Base-by-base conservation (phyloP, 2,888 invertebrate species). In the Trichopria drosophilae region DNA sequence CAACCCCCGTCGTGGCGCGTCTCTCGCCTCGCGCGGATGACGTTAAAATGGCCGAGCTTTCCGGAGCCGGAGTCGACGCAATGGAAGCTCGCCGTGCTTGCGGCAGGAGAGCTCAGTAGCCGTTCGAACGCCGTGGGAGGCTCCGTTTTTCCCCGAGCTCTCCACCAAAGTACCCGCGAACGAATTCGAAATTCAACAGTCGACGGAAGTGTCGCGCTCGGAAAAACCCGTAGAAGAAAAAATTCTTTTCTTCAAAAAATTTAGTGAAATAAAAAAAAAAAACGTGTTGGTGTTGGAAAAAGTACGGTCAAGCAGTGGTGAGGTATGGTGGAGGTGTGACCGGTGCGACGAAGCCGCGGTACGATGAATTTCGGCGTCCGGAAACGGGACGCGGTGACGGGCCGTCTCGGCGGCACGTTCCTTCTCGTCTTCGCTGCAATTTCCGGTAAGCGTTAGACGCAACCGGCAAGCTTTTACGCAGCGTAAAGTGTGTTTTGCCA, bases 91-190 rank as follows among this genome's bases (percentile, higher is more conserved):
- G 59, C 24, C 59, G 68, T 65, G 66, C 72, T 74, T 71, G 71
- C 73, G 69, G 70, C 69, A 70, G 12, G 28, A 67, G 67, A 69
- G 72, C 68, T 73, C 74, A 74, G 74, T 75, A 71, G 72, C 72
- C 73, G 71, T 68, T 69, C 69, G 71, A 70, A 70, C 70, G 65
- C 66, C 66, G 67, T 60, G 65, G 68, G 61, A 68, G 66, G 61
- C 59, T 53, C 51, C 57, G 43, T 55, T 53, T 58, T 53, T 34
- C 45, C 28, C 12, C 46, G 51, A 18, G 39, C 40, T 34, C 44
- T 41, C 44, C 43, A n/a, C 23, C 35, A 31, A 6, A 15, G n/a
- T 12, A 6, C 6, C 31, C 7, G 31, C 13, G 6, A 9, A 6
- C n/a, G 31, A 9, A 15, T n/a, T n/a, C n/a, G n/a, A n/a, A n/a